These are phyloP conservation scores for Drosophila repletoides DNA, from an alignment of 1,140 invertebrate species.

Conservation along the genomic window DNA sequence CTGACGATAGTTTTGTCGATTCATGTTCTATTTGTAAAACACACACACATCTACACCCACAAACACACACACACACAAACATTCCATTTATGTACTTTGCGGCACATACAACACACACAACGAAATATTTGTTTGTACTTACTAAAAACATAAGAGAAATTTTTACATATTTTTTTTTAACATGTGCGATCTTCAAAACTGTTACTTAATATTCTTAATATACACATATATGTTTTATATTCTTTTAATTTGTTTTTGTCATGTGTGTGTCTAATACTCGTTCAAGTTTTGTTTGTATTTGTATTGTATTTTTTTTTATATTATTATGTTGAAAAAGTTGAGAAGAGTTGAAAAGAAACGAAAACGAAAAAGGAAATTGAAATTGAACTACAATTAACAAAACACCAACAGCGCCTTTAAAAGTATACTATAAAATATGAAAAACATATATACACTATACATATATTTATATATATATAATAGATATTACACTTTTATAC, in stretches of 20 bases:
- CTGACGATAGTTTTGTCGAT: no score
- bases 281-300: slow-evolving; percentile 47
- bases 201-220: slow-evolving; percentile 35
- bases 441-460: slow-evolving; percentile 25
- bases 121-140: slow-evolving; percentile 19
- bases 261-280: slow-evolving; percentile 48
- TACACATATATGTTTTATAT: slow-evolving; percentile 10
- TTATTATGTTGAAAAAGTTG: no score
- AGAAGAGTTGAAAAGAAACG: slow-evolving; percentile 10
- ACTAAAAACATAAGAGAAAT: slow-evolving; percentile 15
- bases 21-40: slow-evolving; percentile 13
- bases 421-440: slow-evolving; percentile 40
- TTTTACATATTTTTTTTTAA: slow-evolving; percentile 45
- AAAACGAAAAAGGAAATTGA: neutral
- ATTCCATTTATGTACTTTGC: slow-evolving; percentile 52
- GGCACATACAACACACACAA: slow-evolving; percentile 20
- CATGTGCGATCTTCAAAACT: slow-evolving; percentile 38
- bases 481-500: slow-evolving; percentile 22
- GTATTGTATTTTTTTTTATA: slow-evolving; percentile 36
- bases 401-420: slow-evolving; percentile 76
- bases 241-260: slow-evolving; percentile 32
- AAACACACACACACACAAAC: slow-evolving; percentile 14
- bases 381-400: slow-evolving; percentile 32
- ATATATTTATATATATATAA: slow-evolving; percentile 28
- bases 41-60: neutral